Evolutionary conservation across 2,113 vertebrate genomes (phyloP).

Genomic region (Platysternon megacephalum): DNA sequence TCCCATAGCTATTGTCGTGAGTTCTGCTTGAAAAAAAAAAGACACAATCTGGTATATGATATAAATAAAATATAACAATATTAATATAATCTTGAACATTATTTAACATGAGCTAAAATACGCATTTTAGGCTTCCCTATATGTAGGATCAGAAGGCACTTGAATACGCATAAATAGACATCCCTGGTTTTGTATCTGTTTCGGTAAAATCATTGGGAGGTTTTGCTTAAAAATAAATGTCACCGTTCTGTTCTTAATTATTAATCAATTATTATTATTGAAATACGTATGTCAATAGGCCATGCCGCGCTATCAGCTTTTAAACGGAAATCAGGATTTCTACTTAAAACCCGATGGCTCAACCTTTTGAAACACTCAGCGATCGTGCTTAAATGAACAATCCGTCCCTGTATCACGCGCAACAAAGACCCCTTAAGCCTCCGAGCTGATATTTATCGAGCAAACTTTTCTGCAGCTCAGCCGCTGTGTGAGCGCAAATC

Average conservation of each 20-base stretch:
- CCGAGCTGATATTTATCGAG: background rate
- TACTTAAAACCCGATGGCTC: background rate
- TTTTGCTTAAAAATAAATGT: background rate
- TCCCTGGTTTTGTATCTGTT: background rate
- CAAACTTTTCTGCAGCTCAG: background rate
- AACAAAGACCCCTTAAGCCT: background rate
- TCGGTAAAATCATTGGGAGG: background rate
- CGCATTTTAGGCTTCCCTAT: background rate
- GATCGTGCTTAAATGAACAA: background rate
- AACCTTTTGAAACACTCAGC: background rate
- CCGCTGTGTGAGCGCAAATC: background rate
- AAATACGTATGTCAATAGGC: background rate
- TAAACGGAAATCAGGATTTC: background rate
- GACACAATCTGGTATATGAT: background rate
- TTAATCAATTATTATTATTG: background rate
- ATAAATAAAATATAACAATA: background rate
- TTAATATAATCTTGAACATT: background rate
- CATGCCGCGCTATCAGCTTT: background rate
- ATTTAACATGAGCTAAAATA: background rate
- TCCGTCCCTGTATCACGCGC: background rate
- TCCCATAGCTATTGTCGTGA: background rate
- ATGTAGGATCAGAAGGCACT: background rate
- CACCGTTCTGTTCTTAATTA: background rate
- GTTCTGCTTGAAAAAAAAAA: background rate
- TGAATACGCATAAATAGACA: background rate